These are phyloP conservation scores for Anguilla japonica DNA, from an alignment of 2,113 vertebrate genomes.

Conservation along the genomic window DNA sequence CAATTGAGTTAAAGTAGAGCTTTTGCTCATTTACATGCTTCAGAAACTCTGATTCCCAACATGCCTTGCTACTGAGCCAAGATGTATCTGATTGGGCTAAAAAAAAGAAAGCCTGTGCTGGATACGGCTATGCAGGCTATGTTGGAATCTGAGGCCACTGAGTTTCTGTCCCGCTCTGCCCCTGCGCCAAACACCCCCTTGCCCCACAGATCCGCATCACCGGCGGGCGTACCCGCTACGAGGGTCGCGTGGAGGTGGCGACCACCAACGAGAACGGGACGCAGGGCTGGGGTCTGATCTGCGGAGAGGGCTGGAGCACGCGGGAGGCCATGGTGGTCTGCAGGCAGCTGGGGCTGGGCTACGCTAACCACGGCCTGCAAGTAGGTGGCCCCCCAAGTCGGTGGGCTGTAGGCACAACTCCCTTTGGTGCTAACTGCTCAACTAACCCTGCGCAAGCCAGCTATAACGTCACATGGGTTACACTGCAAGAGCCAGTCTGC, in stretches of 20 bases:
- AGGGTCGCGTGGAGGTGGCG: conserved; percentile 90
- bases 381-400: conserved; percentile 73
- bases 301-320: conserved; percentile 88
- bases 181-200: background rate
- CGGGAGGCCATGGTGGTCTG: conserved; percentile 88
- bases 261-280: conserved; percentile 64
- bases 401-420: background rate
- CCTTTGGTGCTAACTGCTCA: background rate
- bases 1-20: background rate
- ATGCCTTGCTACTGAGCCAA: background rate
- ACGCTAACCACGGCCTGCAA: conserved; percentile 88
- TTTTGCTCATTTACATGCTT: background rate
- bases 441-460: conserved; percentile 10
- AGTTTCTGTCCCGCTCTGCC: background rate
- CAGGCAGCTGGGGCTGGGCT: conserved; percentile 92
- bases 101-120: background rate
- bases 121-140: background rate
- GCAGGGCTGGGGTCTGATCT: conserved; percentile 86
- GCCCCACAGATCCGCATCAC: conserved; percentile 83
- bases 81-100: background rate
- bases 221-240: conserved; percentile 84
- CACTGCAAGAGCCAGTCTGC: background rate
- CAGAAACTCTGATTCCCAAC: conserved; percentile 8
- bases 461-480: background rate
- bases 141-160: background rate